These are phyloP conservation scores for Sturnira hondurensis DNA, from an alignment of 2,113 vertebrate species.

Conservation along the genomic window DNA sequence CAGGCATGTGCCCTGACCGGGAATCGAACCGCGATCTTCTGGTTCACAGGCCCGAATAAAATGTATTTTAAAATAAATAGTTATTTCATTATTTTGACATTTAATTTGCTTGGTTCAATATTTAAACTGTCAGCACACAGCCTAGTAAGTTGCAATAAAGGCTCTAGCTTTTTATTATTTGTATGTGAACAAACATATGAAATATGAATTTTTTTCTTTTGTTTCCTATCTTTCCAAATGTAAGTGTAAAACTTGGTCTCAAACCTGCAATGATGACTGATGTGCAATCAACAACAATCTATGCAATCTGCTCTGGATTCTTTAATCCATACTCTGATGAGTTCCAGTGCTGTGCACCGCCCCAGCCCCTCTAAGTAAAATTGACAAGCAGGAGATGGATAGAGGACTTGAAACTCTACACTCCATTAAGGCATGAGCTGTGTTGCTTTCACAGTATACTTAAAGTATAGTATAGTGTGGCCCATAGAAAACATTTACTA, in stretches of 20 bases:
- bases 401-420: not conserved
- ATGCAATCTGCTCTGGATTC: not conserved
- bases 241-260: not conserved
- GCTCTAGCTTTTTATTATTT: not conserved
- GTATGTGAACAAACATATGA: not conserved
- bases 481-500: not conserved
- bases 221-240: not conserved
- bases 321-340: not conserved
- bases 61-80: not conserved
- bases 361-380: not conserved
- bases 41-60: no score
- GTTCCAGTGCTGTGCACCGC: not conserved
- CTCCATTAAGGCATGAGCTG: not conserved
- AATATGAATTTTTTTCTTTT: not conserved
- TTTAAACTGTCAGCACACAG: not conserved
- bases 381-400: not conserved
- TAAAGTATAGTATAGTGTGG: not conserved
- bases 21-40: no score
- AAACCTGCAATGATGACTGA: not conserved
- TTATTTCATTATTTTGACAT: constrained; percentile 15
- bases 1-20: no score
- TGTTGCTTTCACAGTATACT: not conserved
- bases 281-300: not conserved
- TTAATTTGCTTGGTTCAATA: not conserved
- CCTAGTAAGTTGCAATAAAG: not conserved